These are phyloP conservation scores for Eristalis arbustorum DNA, from an alignment of 2,888 invertebrate genomes.

Conservation along the genomic window DNA sequence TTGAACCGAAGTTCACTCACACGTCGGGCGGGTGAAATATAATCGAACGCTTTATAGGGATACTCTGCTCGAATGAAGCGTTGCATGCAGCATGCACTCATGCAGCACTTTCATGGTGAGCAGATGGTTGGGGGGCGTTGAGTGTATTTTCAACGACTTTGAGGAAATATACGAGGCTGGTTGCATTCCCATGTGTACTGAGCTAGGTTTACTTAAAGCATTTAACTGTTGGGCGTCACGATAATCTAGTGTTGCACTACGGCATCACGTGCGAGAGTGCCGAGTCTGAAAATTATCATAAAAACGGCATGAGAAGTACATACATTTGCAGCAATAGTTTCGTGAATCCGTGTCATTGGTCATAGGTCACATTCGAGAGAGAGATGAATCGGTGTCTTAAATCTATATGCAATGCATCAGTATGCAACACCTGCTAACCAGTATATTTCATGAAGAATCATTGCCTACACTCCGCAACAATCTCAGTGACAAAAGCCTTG, in stretches of 20 bases:
- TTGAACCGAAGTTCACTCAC: neutral
- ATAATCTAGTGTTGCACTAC: slow-evolving; percentile 25
- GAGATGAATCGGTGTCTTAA: too few species aligned
- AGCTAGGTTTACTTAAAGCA: neutral
- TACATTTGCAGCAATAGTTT: neutral
- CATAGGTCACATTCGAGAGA: neutral
- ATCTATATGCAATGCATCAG: too few species aligned
- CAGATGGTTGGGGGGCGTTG: slow-evolving; percentile 34
- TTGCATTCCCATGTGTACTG: slow-evolving; percentile 7
- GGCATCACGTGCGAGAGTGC: slow-evolving; percentile 17
- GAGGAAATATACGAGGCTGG: slow-evolving; percentile 35
- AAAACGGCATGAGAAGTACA: neutral
- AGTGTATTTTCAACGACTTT: slow-evolving; percentile 48
- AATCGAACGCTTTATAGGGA: slow-evolving; percentile 33
- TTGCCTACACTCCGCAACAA: too few species aligned
- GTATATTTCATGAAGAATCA: too few species aligned
- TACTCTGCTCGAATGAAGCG: slow-evolving; percentile 17
- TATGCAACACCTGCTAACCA: too few species aligned
- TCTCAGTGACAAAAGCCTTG: too few species aligned
- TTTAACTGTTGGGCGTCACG: slow-evolving; percentile 16
- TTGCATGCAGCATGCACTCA: slow-evolving; percentile 32
- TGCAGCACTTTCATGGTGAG: slow-evolving; percentile 5
- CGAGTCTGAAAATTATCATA: neutral
- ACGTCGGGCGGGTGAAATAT: slow-evolving; percentile 3
- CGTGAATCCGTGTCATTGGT: neutral